Conservation (phyloP, 53 echinoderm and acorn worm genomes). For the Holothuria scabra region DNA sequence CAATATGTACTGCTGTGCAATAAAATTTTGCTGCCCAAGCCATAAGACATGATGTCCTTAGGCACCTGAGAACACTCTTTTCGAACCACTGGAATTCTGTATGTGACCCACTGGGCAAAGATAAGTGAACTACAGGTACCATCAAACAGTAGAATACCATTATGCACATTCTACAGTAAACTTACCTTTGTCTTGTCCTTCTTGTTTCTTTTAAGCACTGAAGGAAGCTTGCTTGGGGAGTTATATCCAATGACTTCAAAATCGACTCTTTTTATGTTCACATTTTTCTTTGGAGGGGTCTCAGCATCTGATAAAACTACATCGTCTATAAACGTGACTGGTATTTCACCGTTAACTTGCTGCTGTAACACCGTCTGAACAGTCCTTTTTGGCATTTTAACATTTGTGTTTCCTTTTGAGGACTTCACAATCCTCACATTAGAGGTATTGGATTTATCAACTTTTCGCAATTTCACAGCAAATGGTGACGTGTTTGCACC, state of each 20-base stretch:
- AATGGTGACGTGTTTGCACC: not conserved
- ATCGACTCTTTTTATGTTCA: conserved; percentile 54
- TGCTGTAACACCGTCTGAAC: conserved; percentile 13
- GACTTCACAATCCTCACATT: conserved; percentile 10
- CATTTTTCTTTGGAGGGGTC: not conserved
- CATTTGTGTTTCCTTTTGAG: conserved; percentile 8
- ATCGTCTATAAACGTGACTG: conserved; percentile 73
- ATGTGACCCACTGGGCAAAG: no score
- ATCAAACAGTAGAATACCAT: no score
- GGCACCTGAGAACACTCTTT: no score
- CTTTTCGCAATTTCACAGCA: conserved; percentile 29
- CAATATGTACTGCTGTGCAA: no score
- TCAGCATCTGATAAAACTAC: conserved; percentile 41
- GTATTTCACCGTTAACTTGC: conserved; percentile 54
- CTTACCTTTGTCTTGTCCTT: conserved; percentile 14
- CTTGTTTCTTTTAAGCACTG: conserved; percentile 52
- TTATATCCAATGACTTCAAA: conserved; percentile 84
- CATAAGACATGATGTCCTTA: no score
- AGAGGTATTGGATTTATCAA: not conserved
- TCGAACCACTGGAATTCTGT: no score
- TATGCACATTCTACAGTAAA: not conserved
- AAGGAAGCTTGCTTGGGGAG: conserved; percentile 75
- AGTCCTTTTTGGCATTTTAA: not conserved
- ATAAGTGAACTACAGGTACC: no score
- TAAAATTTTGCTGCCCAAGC: no score